Evolutionary conservation across 2,113 vertebrate species (phyloP).

Genomic region (Otis tarda): DNA sequence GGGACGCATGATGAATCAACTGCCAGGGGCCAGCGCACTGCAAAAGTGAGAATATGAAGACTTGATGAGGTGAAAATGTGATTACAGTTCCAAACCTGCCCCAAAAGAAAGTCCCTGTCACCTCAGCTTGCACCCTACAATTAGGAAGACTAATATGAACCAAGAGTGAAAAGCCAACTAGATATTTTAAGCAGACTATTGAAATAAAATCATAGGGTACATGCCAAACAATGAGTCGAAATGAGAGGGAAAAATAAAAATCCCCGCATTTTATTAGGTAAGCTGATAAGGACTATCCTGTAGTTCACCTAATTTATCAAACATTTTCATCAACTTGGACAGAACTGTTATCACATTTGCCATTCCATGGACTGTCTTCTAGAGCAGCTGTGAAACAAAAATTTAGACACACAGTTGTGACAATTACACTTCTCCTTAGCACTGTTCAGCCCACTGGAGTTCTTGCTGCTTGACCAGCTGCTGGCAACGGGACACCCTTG

Average conservation of each 20-base stretch:
- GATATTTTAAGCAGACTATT: background rate
- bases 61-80: conserved; percentile 30
- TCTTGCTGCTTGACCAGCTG: background rate
- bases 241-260: background rate
- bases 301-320: background rate
- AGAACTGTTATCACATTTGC: background rate
- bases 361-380: background rate
- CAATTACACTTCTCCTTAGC: background rate
- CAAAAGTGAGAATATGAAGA: conserved; percentile 47
- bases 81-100: conserved; percentile 34
- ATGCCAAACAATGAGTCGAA: background rate
- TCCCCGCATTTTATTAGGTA: background rate
- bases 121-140: background rate
- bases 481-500: rapidly evolving
- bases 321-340: background rate
- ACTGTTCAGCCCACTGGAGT: background rate
- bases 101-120: conserved; percentile 3
- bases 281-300: background rate
- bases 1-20: conserved; percentile 50
- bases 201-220: background rate
- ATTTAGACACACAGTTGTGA: background rate
- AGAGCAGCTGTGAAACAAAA: background rate
- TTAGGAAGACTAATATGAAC: background rate
- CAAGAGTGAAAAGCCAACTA: background rate
- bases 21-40: conserved; percentile 36